Evolutionary conservation across 2,888 invertebrate genomes (phyloP).

Genomic region (Hylaea fasciaria): DNA sequence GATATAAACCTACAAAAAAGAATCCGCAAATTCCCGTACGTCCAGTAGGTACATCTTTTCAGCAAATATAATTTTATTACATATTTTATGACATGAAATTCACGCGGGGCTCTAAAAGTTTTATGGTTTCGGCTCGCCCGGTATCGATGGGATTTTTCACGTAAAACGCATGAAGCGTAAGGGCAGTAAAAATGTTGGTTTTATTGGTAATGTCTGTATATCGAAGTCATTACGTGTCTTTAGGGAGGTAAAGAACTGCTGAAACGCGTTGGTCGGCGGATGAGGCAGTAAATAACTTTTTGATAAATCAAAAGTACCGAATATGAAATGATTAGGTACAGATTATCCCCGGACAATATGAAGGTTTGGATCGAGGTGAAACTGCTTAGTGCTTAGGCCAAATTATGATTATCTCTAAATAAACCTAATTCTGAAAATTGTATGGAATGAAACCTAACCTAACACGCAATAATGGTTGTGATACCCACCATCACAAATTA

Average conservation of each 20-base stretch:
- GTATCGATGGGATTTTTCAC: slow-evolving; percentile 54
- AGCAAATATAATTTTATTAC: slow-evolving; percentile 70
- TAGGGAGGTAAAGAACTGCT: slow-evolving; percentile 11
- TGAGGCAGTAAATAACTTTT: too few species aligned
- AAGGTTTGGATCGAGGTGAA: too few species aligned
- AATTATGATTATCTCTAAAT: too few species aligned
- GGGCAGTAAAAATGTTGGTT: slow-evolving; percentile 52
- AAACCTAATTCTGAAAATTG: too few species aligned
- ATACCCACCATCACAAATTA: too few species aligned
- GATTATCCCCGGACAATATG: too few species aligned
- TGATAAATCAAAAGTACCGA: too few species aligned
- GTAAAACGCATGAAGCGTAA: slow-evolving; percentile 60
- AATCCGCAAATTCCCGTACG: slow-evolving; percentile 30
- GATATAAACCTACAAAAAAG: slow-evolving; percentile 39
- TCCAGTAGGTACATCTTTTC: slow-evolving; percentile 45
- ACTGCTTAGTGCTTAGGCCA: too few species aligned
- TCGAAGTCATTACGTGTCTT: slow-evolving; percentile 33
- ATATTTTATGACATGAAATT: slow-evolving; percentile 63
- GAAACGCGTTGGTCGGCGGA: background rate
- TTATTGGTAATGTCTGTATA: slow-evolving; percentile 54
- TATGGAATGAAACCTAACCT: too few species aligned
- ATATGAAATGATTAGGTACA: too few species aligned
- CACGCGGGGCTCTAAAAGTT: slow-evolving; percentile 63
- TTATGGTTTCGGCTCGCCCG: slow-evolving; percentile 54
- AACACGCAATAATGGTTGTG: too few species aligned